phyloP scores from a whole-genome alignment of 2,888 invertebrate species.

The Empis stercorea region DNA sequence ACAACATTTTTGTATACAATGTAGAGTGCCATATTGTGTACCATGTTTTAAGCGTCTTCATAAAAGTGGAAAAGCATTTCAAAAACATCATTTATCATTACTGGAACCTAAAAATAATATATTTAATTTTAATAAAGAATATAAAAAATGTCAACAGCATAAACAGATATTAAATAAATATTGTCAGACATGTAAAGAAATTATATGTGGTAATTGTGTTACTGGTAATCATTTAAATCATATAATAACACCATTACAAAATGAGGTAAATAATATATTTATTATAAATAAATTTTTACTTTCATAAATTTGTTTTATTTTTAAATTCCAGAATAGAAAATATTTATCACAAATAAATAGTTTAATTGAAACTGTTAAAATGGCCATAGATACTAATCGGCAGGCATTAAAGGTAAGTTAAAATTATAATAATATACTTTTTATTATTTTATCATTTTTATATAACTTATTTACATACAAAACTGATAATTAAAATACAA shows the following conservation, averaged over 20 bases:
- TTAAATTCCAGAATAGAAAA: conserved; percentile 17
- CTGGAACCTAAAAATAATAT: conserved; percentile 10
- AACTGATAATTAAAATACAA: background rate
- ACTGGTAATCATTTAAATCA: conserved; percentile 18
- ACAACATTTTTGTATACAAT: conserved; percentile 23
- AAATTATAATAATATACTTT: background rate
- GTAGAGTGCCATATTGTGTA: conserved; percentile 25
- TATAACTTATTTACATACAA: background rate
- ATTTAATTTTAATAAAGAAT: conserved; percentile 13
- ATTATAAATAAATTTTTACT: background rate
- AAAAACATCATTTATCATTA: conserved; percentile 18
- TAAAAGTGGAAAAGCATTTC: conserved; percentile 23
- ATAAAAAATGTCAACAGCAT: conserved; percentile 17
- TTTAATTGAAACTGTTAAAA: conserved; percentile 18
- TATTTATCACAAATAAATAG: conserved; percentile 15
- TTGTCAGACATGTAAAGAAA: conserved; percentile 19
- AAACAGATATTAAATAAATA: conserved; percentile 13
- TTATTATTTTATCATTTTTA: no score
- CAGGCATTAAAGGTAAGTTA: conserved; percentile 23
- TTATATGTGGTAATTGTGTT: conserved; percentile 19
- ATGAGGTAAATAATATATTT: conserved; percentile 16
- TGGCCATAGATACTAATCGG: conserved; percentile 16
- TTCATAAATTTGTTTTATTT: conserved; percentile 3
- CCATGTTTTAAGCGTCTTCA: conserved; percentile 26
- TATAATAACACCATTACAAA: conserved; percentile 8